A percentile compares a stretch with the other conserved stretches of the same genome.
Conservation (phyloP, 2,888 invertebrate species). For the Temnothorax unifasciatus region DNA sequence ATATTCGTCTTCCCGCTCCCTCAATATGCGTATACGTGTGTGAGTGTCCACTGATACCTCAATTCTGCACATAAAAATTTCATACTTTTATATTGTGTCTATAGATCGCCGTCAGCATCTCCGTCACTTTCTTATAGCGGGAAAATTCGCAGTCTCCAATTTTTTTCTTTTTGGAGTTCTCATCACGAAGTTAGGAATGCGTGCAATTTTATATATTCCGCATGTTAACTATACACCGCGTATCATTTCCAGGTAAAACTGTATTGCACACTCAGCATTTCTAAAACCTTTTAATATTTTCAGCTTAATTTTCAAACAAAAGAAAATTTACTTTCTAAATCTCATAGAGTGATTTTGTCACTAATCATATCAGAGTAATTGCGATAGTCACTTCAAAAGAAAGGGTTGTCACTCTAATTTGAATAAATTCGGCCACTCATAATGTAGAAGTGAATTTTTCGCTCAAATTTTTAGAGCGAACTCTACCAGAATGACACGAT, state of each 20-base stretch:
- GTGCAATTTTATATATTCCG: background rate
- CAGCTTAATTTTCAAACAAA: background rate
- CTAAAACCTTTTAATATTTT: background rate
- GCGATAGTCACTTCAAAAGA: too few species aligned
- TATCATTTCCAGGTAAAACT: background rate
- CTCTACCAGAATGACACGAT: too few species aligned
- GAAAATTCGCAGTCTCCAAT: background rate
- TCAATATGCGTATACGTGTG: background rate
- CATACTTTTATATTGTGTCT: background rate
- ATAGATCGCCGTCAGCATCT: background rate
- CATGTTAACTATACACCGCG: background rate
- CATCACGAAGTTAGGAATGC: background rate
- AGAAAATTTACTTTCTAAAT: background rate
- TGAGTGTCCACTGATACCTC: background rate
- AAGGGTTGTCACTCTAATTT: too few species aligned
- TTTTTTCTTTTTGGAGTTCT: background rate
- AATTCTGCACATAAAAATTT: slow-evolving; percentile 9
- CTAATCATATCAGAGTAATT: too few species aligned
- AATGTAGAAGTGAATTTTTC: too few species aligned
- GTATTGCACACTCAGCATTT: background rate
- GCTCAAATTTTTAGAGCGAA: too few species aligned
- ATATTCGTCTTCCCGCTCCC: background rate
- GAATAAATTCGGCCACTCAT: too few species aligned
- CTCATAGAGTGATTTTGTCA: too few species aligned
- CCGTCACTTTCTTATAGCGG: background rate